A percentile compares a stretch with the other conserved stretches of the same genome.
phyloP scores from a whole-genome alignment of 2,797 vertebrate species.

The Aeoliscus strigatus region DNA sequence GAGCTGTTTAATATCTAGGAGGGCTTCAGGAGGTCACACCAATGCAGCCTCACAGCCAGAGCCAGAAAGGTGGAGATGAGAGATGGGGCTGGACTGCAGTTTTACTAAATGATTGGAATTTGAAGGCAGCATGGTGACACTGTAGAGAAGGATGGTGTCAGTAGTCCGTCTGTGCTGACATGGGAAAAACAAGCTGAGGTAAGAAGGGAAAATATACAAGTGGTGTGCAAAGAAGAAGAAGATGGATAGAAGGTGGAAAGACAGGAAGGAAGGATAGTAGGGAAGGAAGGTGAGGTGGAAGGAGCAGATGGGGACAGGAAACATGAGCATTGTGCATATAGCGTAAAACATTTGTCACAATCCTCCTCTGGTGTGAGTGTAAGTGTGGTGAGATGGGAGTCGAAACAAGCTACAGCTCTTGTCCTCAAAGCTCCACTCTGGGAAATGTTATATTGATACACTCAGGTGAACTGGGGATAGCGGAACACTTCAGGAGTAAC shows the following conservation, averaged over 20 bases:
- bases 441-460: constrained; percentile 44
- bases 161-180: constrained; percentile 36
- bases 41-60: constrained; percentile 42
- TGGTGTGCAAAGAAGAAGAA: not conserved
- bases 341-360: constrained; percentile 5
- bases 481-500: not conserved
- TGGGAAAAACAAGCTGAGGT: constrained; percentile 37
- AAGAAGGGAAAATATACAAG: constrained; percentile 6
- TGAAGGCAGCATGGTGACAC: constrained; percentile 59
- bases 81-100: constrained; percentile 45
- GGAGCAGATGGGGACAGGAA: not conserved
- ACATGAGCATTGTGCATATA: not conserved
- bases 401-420: constrained; percentile 20
- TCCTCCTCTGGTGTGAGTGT: constrained; percentile 4
- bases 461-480: constrained; percentile 17
- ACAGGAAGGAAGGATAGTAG: constrained; percentile 7
- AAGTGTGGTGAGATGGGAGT: constrained; percentile 10
- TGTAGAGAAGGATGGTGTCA: constrained; percentile 58
- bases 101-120: constrained; percentile 70
- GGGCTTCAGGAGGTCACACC: constrained; percentile 35
- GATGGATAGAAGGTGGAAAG: not conserved
- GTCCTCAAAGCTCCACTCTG: constrained; percentile 19
- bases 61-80: constrained; percentile 42
- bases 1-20: constrained; percentile 53
- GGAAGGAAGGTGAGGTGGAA: constrained; percentile 2